Percentiles rank a stretch among this genome's conserved stretches.
Conservation (phyloP, 2,797 vertebrate species). For the Pristis pectinata region DNA sequence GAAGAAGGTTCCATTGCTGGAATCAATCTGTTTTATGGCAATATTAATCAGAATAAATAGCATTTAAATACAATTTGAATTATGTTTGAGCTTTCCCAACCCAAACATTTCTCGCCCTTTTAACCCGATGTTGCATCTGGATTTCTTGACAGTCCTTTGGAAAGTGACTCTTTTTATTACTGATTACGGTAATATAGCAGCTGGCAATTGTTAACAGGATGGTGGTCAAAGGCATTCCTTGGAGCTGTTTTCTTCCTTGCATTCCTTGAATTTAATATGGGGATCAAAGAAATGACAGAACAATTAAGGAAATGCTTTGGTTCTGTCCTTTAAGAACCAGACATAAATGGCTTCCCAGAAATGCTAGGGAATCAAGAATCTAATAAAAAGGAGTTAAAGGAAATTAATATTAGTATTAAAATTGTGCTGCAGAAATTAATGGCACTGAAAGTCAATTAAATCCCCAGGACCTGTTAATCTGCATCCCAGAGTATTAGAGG, state of each 20-base stretch:
- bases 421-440: no score
- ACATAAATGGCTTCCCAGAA: no score
- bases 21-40: background rate
- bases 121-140: conserved; percentile 17
- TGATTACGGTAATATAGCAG: conserved; percentile 37
- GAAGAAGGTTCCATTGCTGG: background rate
- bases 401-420: no score
- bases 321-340: no score
- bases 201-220: conserved; percentile 45
- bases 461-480: no score
- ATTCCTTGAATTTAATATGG: background rate
- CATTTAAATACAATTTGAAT: background rate
- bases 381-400: no score
- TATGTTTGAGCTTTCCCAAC: no score
- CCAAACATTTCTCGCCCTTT: background rate
- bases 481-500: no score
- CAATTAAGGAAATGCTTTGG: no score
- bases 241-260: conserved; percentile 41
- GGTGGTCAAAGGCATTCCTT: conserved; percentile 38
- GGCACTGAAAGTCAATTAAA: no score
- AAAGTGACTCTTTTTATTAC: conserved; percentile 24
- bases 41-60: background rate
- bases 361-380: no score
- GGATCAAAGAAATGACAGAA: no score
- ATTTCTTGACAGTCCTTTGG: conserved; percentile 29